These are phyloP conservation scores for Mythimna vitellina DNA, from an alignment of 2,888 invertebrate genomes.

Conservation along the genomic window DNA sequence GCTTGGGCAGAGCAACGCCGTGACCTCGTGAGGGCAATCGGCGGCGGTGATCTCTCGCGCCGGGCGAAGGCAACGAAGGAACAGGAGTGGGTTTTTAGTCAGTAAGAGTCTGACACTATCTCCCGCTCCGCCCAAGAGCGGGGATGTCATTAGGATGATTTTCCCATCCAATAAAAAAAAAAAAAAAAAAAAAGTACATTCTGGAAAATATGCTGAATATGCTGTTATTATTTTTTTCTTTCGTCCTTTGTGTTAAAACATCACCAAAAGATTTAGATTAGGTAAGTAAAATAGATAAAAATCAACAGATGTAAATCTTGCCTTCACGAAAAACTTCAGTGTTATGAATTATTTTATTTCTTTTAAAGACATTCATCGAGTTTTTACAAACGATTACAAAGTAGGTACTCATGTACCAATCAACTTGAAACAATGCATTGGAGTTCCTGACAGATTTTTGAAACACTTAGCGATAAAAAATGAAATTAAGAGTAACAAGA, in stretches of 20 bases:
- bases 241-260: neutral
- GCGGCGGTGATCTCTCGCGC: too few relatives aligned
- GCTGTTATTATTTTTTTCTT: neutral
- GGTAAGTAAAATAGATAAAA: neutral
- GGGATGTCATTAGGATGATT: too few relatives aligned
- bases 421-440: conserved; percentile 31
- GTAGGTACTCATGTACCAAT: conserved; percentile 10
- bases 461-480: conserved; percentile 49
- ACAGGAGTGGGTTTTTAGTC: too few relatives aligned
- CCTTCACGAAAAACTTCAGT: neutral
- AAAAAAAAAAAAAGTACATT: too few relatives aligned
- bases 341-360: neutral
- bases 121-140: too few relatives aligned
- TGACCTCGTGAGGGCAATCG: too few relatives aligned
- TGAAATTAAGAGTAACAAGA: conserved; percentile 59
- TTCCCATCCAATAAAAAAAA: too few relatives aligned
- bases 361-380: neutral
- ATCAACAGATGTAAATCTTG: neutral
- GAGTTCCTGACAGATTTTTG: conserved; percentile 37
- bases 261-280: neutral
- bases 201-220: too few relatives aligned
- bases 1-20: too few relatives aligned
- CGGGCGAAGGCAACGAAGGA: too few relatives aligned
- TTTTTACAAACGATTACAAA: conserved; percentile 4
- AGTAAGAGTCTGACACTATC: too few relatives aligned